These are phyloP conservation scores for Heliconius cydno DNA, from an alignment of 2,888 invertebrate species.

Conservation along the genomic window DNA sequence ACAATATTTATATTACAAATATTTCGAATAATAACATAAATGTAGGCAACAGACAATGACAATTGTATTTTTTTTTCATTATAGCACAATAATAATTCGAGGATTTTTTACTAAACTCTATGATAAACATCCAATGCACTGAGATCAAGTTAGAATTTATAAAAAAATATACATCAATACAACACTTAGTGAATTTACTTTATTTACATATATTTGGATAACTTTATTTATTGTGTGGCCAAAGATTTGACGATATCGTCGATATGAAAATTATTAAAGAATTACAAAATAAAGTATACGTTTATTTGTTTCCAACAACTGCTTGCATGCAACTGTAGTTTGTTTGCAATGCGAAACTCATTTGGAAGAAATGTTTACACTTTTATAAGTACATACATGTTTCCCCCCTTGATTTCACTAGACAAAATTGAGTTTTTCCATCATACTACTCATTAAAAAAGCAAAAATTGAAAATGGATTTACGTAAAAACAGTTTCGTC, in stretches of 20 bases:
- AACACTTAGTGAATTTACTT: not conserved
- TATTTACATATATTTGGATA: not conserved
- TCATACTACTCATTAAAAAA: no score
- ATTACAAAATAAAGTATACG: not conserved
- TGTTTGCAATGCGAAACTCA: no score
- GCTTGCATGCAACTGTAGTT: no score
- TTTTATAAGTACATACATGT: no score
- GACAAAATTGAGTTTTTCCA: no score
- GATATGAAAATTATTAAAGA: not conserved
- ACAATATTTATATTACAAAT: no score
- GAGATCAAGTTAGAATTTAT: not conserved
- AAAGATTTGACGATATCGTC: not conserved
- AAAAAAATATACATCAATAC: not conserved
- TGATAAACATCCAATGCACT: not conserved
- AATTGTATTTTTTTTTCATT: not conserved
- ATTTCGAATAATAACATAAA: no score
- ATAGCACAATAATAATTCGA: not conserved
- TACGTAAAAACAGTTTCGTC: not conserved
- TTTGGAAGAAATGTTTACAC: no score
- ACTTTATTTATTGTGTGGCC: not conserved
- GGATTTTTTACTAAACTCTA: not conserved
- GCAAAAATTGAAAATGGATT: no score
- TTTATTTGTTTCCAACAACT: no score
- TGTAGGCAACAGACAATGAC: no score
- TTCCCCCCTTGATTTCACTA: no score